phyloP scores from a whole-genome alignment of 2,888 invertebrate species.

The Ommatoiulus sabulosus region DNA sequence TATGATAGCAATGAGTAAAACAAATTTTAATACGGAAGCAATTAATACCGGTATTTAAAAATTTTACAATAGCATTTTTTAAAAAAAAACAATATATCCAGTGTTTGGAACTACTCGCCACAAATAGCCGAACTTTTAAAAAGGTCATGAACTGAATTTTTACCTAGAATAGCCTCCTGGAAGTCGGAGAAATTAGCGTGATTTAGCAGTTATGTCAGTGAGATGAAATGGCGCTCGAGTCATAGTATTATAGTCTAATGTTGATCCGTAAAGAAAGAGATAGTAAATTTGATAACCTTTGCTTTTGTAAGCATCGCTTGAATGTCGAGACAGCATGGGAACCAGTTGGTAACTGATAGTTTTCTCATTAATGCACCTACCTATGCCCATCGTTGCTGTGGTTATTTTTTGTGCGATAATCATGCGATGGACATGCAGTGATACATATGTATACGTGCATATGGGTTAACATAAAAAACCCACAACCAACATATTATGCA shows the following conservation, averaged over 20 bases:
- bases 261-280: slow-evolving; percentile 13
- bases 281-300: slow-evolving; percentile 42
- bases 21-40: no score
- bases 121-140: no score
- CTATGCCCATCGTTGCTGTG: not conserved
- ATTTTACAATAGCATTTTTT: no score
- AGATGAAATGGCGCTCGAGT: not conserved
- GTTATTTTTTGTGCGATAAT: not conserved
- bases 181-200: not conserved
- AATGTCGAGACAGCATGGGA: slow-evolving; percentile 25
- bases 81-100: no score
- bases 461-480: not conserved
- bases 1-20: no score
- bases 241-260: not conserved
- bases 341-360: slow-evolving; percentile 18
- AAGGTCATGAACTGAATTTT: not conserved
- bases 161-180: not conserved
- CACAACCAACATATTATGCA: no score
- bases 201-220: slow-evolving; percentile 7
- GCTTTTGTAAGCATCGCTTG: not conserved
- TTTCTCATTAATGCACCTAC: slow-evolving; percentile 14
- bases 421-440: not conserved
- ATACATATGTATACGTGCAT: not conserved
- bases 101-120: no score
- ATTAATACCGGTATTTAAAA: no score